Evolutionary conservation across 2,888 invertebrate genomes (phyloP).

Genomic region (Apocheima hispidaria): DNA sequence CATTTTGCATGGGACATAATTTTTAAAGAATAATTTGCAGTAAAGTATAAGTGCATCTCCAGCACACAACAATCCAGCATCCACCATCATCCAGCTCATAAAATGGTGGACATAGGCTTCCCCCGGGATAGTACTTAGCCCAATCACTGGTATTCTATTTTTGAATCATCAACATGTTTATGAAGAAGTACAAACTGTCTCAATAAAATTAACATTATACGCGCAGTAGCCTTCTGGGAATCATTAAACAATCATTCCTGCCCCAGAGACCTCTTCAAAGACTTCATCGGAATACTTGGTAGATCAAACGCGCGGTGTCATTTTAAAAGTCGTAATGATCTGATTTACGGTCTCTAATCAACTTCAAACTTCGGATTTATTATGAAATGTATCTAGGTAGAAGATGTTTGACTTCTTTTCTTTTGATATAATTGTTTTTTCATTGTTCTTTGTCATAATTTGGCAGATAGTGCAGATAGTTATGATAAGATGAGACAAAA

Average conservation of each 20-base stretch:
- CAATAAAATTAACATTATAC: background rate
- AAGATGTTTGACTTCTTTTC: background rate
- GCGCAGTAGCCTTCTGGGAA: slow-evolving; percentile 5
- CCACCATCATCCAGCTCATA: too few species aligned
- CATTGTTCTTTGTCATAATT: background rate
- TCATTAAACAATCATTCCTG: background rate
- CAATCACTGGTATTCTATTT: too few species aligned
- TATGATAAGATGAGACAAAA: too few species aligned
- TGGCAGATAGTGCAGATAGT: too few species aligned
- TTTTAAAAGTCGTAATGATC: slow-evolving; percentile 19
- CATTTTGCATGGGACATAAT: too few species aligned
- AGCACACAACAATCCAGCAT: too few species aligned
- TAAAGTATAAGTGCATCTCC: too few species aligned
- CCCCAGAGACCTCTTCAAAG: slow-evolving; percentile 13
- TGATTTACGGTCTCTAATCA: slow-evolving; percentile 22
- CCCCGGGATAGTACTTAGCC: background rate
- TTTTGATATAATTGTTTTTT: background rate
- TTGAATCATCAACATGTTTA: too few species aligned
- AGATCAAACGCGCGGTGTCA: slow-evolving; percentile 25
- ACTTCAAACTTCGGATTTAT: slow-evolving; percentile 10
- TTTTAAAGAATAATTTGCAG: too few species aligned
- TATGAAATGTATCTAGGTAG: slow-evolving; percentile 12
- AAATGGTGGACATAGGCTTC: too few species aligned
- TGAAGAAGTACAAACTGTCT: background rate
- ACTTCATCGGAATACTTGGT: slow-evolving; percentile 10